These are phyloP conservation scores for Poecilia wingei DNA, from an alignment of 2,797 vertebrate species.

Conservation along the genomic window DNA sequence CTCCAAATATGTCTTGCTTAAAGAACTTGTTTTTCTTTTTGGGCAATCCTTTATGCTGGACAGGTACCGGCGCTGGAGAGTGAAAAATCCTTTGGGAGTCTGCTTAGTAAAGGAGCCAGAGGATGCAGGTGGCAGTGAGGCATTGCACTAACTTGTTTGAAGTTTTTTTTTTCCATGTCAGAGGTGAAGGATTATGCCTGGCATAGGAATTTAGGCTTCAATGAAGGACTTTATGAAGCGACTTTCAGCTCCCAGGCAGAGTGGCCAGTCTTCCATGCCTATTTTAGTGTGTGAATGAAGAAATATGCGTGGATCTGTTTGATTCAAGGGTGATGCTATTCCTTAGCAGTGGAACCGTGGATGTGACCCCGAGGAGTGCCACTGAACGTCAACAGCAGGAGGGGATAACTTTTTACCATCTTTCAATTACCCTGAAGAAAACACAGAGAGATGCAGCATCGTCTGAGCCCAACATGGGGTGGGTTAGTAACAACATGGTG, in stretches of 20 bases:
- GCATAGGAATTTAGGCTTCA: constrained; percentile 77
- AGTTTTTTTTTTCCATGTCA: constrained; percentile 71
- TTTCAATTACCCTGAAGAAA: constrained; percentile 68
- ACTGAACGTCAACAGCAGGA: constrained; percentile 53
- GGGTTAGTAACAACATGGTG: constrained; percentile 62
- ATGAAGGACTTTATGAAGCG: constrained; percentile 69
- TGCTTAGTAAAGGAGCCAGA: constrained; percentile 56
- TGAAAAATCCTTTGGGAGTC: constrained; percentile 45
- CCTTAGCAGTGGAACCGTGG: constrained; percentile 70
- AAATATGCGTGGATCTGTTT: constrained; percentile 33
- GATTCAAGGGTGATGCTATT: constrained; percentile 73
- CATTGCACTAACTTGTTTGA: constrained; percentile 77
- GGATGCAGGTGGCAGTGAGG: constrained; percentile 70
- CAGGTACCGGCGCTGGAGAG: constrained; percentile 42
- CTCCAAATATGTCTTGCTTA: constrained; percentile 35
- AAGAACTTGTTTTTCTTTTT: constrained; percentile 52
- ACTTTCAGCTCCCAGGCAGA: constrained; percentile 51
- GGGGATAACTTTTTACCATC: constrained; percentile 56
- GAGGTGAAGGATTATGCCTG: constrained; percentile 83
- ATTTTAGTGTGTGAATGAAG: constrained; percentile 37
- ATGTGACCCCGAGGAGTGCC: constrained; percentile 64
- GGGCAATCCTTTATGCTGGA: constrained; percentile 37
- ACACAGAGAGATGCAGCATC: constrained; percentile 53
- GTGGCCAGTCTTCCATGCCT: constrained; percentile 23
- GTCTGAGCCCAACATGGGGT: constrained; percentile 59